Conservation (phyloP, 2,888 invertebrate species). For the Clusia tigrina region DNA sequence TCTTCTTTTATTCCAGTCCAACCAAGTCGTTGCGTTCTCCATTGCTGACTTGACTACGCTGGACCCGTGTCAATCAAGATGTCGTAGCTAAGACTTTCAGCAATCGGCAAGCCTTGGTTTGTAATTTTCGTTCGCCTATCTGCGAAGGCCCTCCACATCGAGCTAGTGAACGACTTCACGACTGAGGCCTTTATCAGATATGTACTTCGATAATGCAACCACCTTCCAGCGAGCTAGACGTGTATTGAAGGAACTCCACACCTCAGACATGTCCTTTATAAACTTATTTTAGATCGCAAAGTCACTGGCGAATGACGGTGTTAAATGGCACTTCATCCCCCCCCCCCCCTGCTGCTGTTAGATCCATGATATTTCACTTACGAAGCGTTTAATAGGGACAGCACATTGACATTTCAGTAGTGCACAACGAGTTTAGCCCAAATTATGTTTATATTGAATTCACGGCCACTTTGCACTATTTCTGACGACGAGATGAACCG, state of each 20-base stretch:
- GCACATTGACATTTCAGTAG: too few relatives aligned
- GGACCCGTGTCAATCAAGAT: too few relatives aligned
- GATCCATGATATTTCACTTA: too few relatives aligned
- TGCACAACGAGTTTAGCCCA: too few relatives aligned
- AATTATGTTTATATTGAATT: too few relatives aligned
- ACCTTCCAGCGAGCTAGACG: constrained; percentile 8
- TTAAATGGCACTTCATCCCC: constrained; percentile 18
- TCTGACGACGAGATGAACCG: too few relatives aligned
- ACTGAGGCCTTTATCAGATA: constrained; percentile 19
- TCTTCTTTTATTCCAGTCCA: constrained; percentile 18
- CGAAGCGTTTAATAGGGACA: too few relatives aligned
- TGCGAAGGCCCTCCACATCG: constrained; percentile 25
- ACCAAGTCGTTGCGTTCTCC: constrained; percentile 15
- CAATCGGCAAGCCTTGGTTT: constrained; percentile 13
- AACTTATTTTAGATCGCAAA: neutral
- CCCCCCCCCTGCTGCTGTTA: too few relatives aligned
- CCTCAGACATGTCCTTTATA: neutral
- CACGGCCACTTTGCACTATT: too few relatives aligned
- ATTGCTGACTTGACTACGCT: constrained; percentile 25
- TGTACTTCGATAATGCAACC: constrained; percentile 8
- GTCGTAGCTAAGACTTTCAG: too few relatives aligned
- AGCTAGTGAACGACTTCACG: constrained; percentile 9
- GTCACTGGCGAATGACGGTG: neutral
- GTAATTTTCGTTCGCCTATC: constrained; percentile 29
- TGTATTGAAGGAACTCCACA: neutral